These are phyloP conservation scores for Protonibea diacanthus DNA, from an alignment of 2,797 vertebrate species.

Conservation along the genomic window DNA sequence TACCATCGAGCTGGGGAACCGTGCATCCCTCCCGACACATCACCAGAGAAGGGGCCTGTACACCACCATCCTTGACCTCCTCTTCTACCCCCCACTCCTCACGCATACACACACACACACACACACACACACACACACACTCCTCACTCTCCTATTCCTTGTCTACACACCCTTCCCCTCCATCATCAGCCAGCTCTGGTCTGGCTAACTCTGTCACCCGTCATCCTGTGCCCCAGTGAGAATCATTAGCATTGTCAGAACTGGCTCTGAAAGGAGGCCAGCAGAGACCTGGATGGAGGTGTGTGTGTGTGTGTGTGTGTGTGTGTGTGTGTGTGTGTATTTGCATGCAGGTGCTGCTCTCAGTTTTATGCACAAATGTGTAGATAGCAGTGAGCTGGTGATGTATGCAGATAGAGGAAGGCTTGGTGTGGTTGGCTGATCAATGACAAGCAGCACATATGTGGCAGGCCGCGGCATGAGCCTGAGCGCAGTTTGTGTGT, in stretches of 20 bases:
- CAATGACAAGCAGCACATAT: slow-evolving; percentile 4
- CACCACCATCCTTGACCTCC: slow-evolving; percentile 83
- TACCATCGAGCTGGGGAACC: slow-evolving; percentile 89
- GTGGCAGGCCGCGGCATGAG: neutral
- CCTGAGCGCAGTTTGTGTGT: neutral
- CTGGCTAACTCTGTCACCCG: slow-evolving; percentile 92
- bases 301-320: neutral
- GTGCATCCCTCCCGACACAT: slow-evolving; percentile 90
- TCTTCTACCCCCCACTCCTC: slow-evolving; percentile 16
- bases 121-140: slow-evolving; percentile 2
- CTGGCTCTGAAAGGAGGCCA: slow-evolving; percentile 82
- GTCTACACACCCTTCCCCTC: slow-evolving; percentile 20
- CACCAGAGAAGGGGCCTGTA: slow-evolving; percentile 86
- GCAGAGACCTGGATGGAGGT: slow-evolving; percentile 50
- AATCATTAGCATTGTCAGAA: slow-evolving; percentile 95
- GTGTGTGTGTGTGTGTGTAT: neutral
- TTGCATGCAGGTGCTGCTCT: too few relatives aligned
- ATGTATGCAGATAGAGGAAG: slow-evolving; percentile 12
- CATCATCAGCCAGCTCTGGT: slow-evolving; percentile 86
- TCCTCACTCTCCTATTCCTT: slow-evolving; percentile 5
- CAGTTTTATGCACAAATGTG: too few relatives aligned
- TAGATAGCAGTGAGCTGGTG: neutral
- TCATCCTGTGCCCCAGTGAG: slow-evolving; percentile 90
- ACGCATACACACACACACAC: slow-evolving; percentile 4
- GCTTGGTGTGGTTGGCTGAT: neutral